Evolutionary conservation across 2,797 vertebrate species (phyloP), one percentile per base, ranked within the genome.

Genomic region (Percopsis omiscomaycus): DNA sequence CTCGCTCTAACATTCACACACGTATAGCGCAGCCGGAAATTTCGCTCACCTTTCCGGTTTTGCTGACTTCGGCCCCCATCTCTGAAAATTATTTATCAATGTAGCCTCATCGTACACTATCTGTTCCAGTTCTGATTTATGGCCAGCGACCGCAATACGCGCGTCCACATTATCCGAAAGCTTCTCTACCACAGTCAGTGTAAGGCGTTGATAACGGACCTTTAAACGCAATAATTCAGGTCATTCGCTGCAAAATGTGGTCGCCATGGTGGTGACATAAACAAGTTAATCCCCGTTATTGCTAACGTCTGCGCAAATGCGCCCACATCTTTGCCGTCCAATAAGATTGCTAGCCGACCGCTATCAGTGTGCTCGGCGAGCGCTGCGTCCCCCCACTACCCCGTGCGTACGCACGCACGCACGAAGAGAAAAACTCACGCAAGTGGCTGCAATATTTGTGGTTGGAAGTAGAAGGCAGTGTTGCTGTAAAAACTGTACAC

Each of bases 41-140:
- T 46, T 37, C 30, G 48, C 54, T 84, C 69, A 93, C 92, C 91
- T 89, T 89, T 64, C 73, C 86, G 74, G 45, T 80, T 82, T 89
- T 93, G 72, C 90, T 92, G 64, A 76, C 84, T 78, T 92, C 88
- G 80, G 86, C 79, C 66, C 92, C 92, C 92, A 93, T 93, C 68
- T 55, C 66, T 61, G 73, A 70, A 75, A 54, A 67, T 60, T 75
- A 77, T 71, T 67, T 68, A 57, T 72, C 58, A 27, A 61, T 46
- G 68, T 14, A 9, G 2, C 51, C 55, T 75, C 78, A 56, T 66
- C 52, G 65, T n/a, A 75, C 72, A 53, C 54, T 65, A 71, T 15
- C 58, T 57, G 72, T 75, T 80, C 64, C 47, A 59, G 46, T 11
- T 15, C 64, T 84, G 82, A 68, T 84, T 69, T 80, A 75, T 75